phyloP scores from a whole-genome alignment of 2,113 vertebrate species.

The Tamias sibiricus region DNA sequence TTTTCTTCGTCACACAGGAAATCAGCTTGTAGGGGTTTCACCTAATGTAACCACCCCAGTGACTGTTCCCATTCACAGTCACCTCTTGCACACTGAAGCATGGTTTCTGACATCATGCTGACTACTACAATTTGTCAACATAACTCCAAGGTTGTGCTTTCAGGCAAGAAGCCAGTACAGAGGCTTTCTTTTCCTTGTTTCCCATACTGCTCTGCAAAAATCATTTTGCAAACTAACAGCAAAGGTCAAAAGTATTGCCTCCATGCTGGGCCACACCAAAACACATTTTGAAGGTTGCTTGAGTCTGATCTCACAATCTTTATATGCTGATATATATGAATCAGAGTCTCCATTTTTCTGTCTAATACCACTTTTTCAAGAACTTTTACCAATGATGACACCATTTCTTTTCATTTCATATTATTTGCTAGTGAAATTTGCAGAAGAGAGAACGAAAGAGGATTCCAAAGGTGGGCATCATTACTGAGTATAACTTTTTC shows the following conservation, averaged over 20 bases:
- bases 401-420: neutral
- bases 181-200: neutral
- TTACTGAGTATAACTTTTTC: neutral
- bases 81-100: neutral
- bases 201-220: neutral
- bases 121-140: neutral
- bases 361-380: neutral
- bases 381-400: neutral
- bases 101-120: neutral
- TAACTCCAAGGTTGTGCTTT: constrained; percentile 7
- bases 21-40: neutral
- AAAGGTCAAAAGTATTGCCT: constrained; percentile 24
- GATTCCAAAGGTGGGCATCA: neutral
- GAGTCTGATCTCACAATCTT: neutral
- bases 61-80: neutral
- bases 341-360: neutral
- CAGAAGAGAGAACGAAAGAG: neutral
- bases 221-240: constrained; percentile 46
- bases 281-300: neutral
- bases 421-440: neutral
- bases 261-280: neutral
- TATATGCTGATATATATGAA: neutral
- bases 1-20: neutral
- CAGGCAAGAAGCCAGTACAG: neutral
- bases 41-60: neutral